Evolutionary conservation across 35 echinoderm and acorn worm genomes (phyloP).

Genomic region (Holothuria glaberrima): DNA sequence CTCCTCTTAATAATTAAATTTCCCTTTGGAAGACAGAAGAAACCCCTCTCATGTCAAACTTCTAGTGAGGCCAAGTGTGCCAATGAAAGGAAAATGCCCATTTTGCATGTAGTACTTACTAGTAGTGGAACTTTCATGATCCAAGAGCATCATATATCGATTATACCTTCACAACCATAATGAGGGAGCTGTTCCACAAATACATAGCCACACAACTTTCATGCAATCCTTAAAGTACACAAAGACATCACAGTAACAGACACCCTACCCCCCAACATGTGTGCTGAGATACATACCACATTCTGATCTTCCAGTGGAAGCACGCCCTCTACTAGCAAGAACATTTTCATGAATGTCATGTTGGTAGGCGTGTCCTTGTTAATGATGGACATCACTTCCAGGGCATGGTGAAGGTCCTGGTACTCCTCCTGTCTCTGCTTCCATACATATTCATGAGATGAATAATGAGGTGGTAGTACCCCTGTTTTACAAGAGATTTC

Average conservation of each 20-base stretch:
- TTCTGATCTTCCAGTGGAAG: constrained; percentile 83
- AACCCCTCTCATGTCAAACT: neutral
- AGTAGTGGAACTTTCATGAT: no score
- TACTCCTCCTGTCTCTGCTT: constrained; percentile 84
- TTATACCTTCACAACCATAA: no score
- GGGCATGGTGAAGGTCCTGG: constrained; percentile 68
- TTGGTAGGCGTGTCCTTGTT: constrained; percentile 64
- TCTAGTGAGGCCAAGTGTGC: no score
- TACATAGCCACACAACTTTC: no score
- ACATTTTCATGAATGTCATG: constrained; percentile 75
- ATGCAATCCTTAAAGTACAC: neutral
- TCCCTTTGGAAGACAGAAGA: no score
- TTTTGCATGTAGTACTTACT: no score
- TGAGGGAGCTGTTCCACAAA: no score
- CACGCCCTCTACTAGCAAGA: constrained; percentile 73
- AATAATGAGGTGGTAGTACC: constrained; percentile 75
- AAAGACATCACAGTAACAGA: constrained; percentile 36
- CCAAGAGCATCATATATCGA: no score
- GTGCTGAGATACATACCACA: constrained; percentile 60
- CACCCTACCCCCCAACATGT: no score
- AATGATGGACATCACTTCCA: constrained; percentile 70
- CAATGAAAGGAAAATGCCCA: no score
- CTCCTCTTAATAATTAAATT: no score
- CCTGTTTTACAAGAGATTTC: constrained; percentile 12
- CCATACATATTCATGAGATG: constrained; percentile 86